Evolutionary conservation across 2,113 vertebrate species (phyloP).

Genomic region (Sceloporus tristichus): DNA sequence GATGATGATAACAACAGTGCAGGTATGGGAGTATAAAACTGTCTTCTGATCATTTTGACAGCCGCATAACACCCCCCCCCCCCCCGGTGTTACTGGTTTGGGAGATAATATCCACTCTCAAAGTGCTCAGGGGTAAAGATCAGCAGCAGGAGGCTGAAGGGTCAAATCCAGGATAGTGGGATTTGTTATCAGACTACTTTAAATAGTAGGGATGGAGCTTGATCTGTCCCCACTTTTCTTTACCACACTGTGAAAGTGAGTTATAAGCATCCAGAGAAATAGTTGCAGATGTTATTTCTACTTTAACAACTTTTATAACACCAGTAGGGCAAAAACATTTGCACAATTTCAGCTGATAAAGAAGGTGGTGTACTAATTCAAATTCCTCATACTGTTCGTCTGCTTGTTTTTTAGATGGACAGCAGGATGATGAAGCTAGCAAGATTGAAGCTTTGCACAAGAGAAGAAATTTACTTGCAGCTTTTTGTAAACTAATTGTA

Average conservation of each 20-base stretch:
- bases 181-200: neutral
- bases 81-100: constrained; percentile 1
- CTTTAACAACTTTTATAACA: neutral
- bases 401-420: constrained; percentile 85
- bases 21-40: constrained; percentile 76
- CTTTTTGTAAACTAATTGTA: constrained; percentile 98
- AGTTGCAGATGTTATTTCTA: neutral
- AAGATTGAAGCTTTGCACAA: constrained; percentile 99
- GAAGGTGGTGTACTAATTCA: neutral
- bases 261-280: neutral
- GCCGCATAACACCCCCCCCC: neutral
- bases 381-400: constrained; percentile 38
- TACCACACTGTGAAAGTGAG: neutral
- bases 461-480: constrained; percentile 97
- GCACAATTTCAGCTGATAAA: neutral
- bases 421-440: constrained; percentile 97
- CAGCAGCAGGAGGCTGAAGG: too few relatives aligned
- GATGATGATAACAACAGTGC: constrained; percentile 96
- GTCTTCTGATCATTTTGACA: neutral
- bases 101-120: neutral
- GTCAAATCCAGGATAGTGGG: neutral
- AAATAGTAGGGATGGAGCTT: neutral
- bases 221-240: neutral
- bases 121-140: neutral
- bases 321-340: neutral